Percentiles rank a stretch among this genome's conserved stretches.
Conservation (phyloP, 2,888 invertebrate species). For the Flexamia atlantica region DNA sequence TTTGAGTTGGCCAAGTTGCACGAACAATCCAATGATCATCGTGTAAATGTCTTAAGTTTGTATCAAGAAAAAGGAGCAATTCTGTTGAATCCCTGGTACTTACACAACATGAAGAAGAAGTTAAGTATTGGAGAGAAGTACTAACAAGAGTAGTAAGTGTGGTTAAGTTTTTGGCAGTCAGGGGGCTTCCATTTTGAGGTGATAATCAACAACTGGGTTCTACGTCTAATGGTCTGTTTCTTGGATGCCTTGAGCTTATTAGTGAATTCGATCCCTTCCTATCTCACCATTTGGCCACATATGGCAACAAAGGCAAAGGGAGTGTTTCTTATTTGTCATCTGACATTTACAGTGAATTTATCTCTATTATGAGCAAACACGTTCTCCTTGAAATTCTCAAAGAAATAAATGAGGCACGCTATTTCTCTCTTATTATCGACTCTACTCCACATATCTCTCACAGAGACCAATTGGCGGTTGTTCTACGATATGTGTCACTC, state of each 20-base stretch:
- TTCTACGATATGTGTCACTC: constrained; percentile 70
- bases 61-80: no score
- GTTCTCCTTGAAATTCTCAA: constrained; percentile 69
- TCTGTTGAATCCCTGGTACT: no score
- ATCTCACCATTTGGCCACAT: constrained; percentile 68
- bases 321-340: constrained; percentile 69
- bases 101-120: no score
- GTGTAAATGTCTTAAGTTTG: no score
- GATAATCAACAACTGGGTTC: no score
- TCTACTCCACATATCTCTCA: constrained; percentile 71
- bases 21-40: no score
- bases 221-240: no score
- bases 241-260: constrained; percentile 69
- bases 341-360: constrained; percentile 72
- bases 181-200: no score
- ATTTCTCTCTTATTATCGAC: constrained; percentile 68
- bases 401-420: constrained; percentile 69
- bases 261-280: constrained; percentile 72
- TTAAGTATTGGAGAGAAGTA: no score
- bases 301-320: constrained; percentile 69
- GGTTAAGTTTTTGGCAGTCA: no score
- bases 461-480: constrained; percentile 71
- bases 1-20: no score
- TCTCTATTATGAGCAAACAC: constrained; percentile 71
- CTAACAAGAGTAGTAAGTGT: no score